Percentiles rank a stretch among this genome's conserved stretches.
Conservation (phyloP, 2,888 invertebrate species). For the Asteroscopus sphinx region DNA sequence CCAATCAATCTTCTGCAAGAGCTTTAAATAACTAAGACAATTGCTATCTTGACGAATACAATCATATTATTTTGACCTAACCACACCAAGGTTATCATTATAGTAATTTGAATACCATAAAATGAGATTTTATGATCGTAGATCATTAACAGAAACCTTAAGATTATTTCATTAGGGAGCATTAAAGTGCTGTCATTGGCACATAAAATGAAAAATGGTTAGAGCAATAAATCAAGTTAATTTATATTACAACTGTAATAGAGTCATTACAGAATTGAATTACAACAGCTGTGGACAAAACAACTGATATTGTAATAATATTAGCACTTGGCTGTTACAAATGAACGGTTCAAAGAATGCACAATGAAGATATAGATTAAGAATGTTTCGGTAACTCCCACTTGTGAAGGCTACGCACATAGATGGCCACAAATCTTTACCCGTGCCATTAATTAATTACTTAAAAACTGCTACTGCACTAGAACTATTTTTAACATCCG, state of each 20-base stretch:
- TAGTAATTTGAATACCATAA: conserved; percentile 28
- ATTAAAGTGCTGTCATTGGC: conserved; percentile 36
- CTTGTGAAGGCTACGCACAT: background rate
- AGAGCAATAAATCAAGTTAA: conserved; percentile 38
- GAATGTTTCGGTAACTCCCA: conserved; percentile 15
- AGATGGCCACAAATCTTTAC: conserved; percentile 34
- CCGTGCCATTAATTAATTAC: conserved; percentile 28
- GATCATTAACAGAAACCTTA: conserved; percentile 28
- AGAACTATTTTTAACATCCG: conserved; percentile 46
- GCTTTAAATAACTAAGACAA: background rate
- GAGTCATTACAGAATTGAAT: conserved; percentile 16
- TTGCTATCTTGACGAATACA: background rate
- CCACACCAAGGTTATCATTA: conserved; percentile 2
- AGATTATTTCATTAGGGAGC: conserved; percentile 18
- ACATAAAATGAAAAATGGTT: conserved; percentile 27
- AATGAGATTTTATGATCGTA: conserved; percentile 20
- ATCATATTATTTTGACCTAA: conserved; percentile 8
- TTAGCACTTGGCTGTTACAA: conserved; percentile 15
- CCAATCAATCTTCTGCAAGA: background rate
- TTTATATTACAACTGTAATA: conserved; percentile 39
- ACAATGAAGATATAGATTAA: conserved; percentile 24
- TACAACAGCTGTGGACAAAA: conserved; percentile 18
- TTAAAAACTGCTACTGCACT: conserved; percentile 27
- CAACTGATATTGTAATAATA: conserved; percentile 10
- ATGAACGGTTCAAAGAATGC: conserved; percentile 14